Evolutionary conservation across 2,888 invertebrate species (phyloP).

Genomic region (Trachelus iudaicus): DNA sequence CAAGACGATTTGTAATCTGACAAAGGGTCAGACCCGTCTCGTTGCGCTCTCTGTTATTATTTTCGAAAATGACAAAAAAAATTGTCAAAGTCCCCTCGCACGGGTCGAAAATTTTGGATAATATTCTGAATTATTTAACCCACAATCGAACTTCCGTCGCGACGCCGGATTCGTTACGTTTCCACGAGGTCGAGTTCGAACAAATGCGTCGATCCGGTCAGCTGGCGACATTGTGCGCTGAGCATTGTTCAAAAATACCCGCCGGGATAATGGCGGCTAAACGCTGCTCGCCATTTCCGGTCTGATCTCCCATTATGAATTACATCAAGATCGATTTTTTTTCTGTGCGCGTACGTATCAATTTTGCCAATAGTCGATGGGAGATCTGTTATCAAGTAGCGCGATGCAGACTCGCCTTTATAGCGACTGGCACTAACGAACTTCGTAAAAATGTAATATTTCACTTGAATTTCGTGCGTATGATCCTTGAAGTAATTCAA

Average conservation of each 20-base stretch:
- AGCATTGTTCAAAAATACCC: slow-evolving; percentile 34
- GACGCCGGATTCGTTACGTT: slow-evolving; percentile 40
- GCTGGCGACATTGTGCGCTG: slow-evolving; percentile 41
- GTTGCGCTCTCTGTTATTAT: not conserved
- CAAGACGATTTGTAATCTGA: not conserved
- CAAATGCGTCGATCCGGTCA: slow-evolving; percentile 42
- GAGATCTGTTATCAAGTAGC: not conserved
- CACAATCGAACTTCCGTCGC: slow-evolving; percentile 41
- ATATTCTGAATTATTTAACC: slow-evolving; percentile 37
- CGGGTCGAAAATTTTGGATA: not conserved
- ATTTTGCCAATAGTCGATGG: not conserved
- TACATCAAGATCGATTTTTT: not conserved
- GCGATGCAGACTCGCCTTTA: not conserved
- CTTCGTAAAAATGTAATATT: too few species aligned
- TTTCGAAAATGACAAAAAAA: not conserved
- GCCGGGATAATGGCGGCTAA: slow-evolving; percentile 1
- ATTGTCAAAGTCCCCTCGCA: not conserved
- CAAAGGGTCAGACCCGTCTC: not conserved
- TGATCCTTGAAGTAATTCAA: too few species aligned
- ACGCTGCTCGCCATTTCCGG: not conserved
- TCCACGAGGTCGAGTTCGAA: slow-evolving; percentile 26
- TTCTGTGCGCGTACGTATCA: not conserved
- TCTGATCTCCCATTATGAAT: not conserved
- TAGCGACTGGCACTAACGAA: too few species aligned
- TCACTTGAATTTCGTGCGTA: too few species aligned